A percentile compares a stretch with the other conserved stretches of the same genome.
These are phyloP conservation scores for Tinea semifulvella DNA, from an alignment of 2,888 invertebrate genomes.

Conservation along the genomic window DNA sequence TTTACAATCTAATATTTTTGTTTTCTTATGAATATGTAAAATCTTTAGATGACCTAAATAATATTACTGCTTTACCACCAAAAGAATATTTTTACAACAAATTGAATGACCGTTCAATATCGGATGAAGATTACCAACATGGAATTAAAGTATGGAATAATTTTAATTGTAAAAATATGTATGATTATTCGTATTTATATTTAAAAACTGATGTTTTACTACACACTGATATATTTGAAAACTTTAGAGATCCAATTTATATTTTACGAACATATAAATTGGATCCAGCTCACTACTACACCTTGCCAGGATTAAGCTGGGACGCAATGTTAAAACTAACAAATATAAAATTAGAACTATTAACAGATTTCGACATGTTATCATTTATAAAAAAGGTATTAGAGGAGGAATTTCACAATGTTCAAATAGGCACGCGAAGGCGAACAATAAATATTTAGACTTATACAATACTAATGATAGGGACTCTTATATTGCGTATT, in stretches of 20 bases:
- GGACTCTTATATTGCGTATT: slow-evolving; percentile 25
- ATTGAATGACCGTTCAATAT: no score
- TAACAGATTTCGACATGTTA: slow-evolving; percentile 22
- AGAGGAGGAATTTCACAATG: slow-evolving; percentile 22
- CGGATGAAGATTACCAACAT: slow-evolving; percentile 19
- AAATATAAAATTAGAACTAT: slow-evolving; percentile 20
- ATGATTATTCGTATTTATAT: slow-evolving; percentile 28
- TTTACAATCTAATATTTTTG: no score
- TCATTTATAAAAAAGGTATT: slow-evolving; percentile 20
- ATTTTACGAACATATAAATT: slow-evolving; percentile 25
- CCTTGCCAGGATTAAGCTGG: slow-evolving; percentile 21
- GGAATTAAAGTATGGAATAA: slow-evolving; percentile 25
- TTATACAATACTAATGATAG: slow-evolving; percentile 21
- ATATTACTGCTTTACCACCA: no score
- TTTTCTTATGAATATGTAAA: no score
- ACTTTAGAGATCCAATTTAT: slow-evolving; percentile 27
- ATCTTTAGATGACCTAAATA: no score
- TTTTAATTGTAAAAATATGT: slow-evolving; percentile 23
- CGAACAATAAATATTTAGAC: slow-evolving; percentile 28
- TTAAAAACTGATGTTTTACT: slow-evolving; percentile 28
- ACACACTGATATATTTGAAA: slow-evolving; percentile 30
- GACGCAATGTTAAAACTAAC: slow-evolving; percentile 24
- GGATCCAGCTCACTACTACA: slow-evolving; percentile 17
- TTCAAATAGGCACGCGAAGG: slow-evolving; percentile 25
- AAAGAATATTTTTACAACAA: no score